Base-by-base conservation (phyloP, 2,113 vertebrate species). In the Ciconia maguari region DNA sequence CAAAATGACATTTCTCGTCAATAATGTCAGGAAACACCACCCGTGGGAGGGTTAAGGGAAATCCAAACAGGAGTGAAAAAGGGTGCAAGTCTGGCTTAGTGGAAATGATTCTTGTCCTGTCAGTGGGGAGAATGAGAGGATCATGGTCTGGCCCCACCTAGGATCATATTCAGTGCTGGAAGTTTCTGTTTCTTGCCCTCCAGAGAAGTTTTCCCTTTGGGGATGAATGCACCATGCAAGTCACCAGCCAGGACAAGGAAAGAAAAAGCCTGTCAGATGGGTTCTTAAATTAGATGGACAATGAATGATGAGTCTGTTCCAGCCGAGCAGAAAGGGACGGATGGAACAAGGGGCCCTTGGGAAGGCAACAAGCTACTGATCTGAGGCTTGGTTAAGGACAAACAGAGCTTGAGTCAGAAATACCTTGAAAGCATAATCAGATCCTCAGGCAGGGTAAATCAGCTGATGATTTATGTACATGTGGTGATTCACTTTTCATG, bases 251-350 rank as follows among this genome's bases (percentile, higher is more conserved):
- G 60, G 71, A 69, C 25, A 29, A 70, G 88, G 71, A 68, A 86
- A 93, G 87, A 61, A 83, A 36, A 69, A 82, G 91, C 74, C 62
- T 80, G 79, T 92, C 90, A 82, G 82, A 70, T 70, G 77, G 38
- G 34, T 70, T 93, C 94, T 86, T 94, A 71, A 91, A 93, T 89
- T 65, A 94, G 91, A 70, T 20, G n/a, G 70, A 93, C 86, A 58
- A 70, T 96, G 93, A 94, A 78, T 70, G 79, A 94, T 64, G 87
- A 38, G 90, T 57, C 87, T 95, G 95, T 91, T 94, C 89, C 91
- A 89, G 80, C 26, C 0, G 1, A 89, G 79, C 61, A 87, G 95
- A 87, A 83, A 88, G 69, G 48, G 68, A 64, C 0, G 9, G 44
- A 74, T 27, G 46, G 80, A 83, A 94, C 55, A 83, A 87, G 49